Evolutionary conservation across 2,888 invertebrate genomes (phyloP), one percentile per base, ranked within the genome.

Genomic region (Bombyx huttoni): DNA sequence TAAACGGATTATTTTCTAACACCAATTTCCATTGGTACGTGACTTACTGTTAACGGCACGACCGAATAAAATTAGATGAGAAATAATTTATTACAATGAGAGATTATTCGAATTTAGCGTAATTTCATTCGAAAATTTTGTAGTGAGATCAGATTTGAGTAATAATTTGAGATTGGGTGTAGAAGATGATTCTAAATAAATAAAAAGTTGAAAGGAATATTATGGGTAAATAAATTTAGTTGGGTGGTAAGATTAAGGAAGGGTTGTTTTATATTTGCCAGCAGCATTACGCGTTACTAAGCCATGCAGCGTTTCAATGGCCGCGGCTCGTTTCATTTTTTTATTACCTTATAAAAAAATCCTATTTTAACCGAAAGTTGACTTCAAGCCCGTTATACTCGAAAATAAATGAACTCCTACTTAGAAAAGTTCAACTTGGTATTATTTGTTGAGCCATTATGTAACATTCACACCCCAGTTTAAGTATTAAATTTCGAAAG

Each of bases 251-350:
- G 24, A 24, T 70, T 62, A 59, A 58, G 56, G 62, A 66, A 69
- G 69, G 70, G 69, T 64, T 64, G 66, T 64, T 60, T 62, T 57
- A 61, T 74, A 69, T 78, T 80, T 76, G 71, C 72, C 64, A 61
- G 68, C 67, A 73, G 76, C 66, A 75, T 71, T 68, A 71, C 75
- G 75, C 74, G 64, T 71, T 65, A 66, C 65, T 73, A 69, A 62
- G 65, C 64, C 65, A 64, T 56, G 61, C 68, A 65, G 68, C 66
- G 55, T 61, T 60, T 12, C 62, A 62, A 55, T 60, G 60, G 62
- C 61, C 57, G 60, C 57, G 59, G 58, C 61, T 57, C 59, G 64
- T 64, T 62, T 40, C 40, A 7, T 12, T 0, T 40, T 40, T 40
- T 40, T 24, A 24, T 24, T 60, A 58, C 57, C 56, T 61, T 61